A percentile compares a stretch with the other conserved stretches of the same genome.
phyloP scores from a whole-genome alignment of 2,888 invertebrate species.

The Catocala nupta region DNA sequence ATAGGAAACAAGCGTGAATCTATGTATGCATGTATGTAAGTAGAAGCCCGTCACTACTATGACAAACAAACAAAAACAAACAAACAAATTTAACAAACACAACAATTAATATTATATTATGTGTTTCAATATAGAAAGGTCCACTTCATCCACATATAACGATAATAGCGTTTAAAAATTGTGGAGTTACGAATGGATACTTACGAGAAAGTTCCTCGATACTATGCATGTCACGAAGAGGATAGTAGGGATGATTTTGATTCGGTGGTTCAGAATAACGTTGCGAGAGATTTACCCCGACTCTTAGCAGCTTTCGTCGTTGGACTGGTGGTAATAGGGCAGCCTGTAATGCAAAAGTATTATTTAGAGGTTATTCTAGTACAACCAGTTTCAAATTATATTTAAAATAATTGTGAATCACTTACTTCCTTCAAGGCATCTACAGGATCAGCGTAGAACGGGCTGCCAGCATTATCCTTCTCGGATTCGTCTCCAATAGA shows the following conservation, averaged over 20 bases:
- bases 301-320: conserved; percentile 77
- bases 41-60: too few species aligned
- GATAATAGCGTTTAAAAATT: neutral
- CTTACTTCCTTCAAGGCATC: conserved; percentile 91
- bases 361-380: too few species aligned
- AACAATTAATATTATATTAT: too few species aligned
- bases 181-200: conserved; percentile 36
- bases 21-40: too few species aligned
- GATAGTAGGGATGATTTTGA: conserved; percentile 82
- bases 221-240: conserved; percentile 84
- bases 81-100: too few species aligned
- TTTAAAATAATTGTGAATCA: conserved; percentile 14
- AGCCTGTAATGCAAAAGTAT: conserved; percentile 61
- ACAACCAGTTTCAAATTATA: neutral
- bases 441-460: conserved; percentile 96
- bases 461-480: conserved; percentile 92
- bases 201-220: conserved; percentile 85
- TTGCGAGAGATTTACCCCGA: conserved; percentile 82
- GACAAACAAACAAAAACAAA: too few species aligned
- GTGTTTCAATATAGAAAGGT: too few species aligned
- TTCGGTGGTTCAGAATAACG: conserved; percentile 89
- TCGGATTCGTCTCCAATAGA: conserved; percentile 72
- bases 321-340: conserved; percentile 78
- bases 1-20: too few species aligned
- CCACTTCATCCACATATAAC: too few species aligned